Evolutionary conservation across 2,113 vertebrate species (phyloP).

Genomic region (Panthera tigris): DNA sequence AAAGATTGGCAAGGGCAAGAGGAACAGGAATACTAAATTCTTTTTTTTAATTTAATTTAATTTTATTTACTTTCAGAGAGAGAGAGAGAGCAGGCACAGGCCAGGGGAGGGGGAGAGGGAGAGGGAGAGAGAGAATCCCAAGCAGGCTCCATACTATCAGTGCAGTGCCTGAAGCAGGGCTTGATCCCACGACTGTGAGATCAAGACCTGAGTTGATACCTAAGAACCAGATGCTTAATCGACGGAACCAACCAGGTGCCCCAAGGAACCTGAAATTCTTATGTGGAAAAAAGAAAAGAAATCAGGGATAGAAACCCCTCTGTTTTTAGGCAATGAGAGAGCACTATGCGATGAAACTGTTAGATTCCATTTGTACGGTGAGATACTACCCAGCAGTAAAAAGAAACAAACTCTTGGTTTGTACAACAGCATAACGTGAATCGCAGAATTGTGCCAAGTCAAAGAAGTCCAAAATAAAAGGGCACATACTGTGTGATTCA

Average conservation of each 20-base stretch:
- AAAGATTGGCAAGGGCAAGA: neutral
- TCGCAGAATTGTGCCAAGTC: neutral
- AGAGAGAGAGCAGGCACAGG: too few species aligned
- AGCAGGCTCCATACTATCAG: too few species aligned
- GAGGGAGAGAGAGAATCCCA: too few species aligned
- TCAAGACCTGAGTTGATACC: too few species aligned
- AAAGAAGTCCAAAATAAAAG: neutral
- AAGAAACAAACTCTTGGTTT: neutral
- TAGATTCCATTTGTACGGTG: neutral
- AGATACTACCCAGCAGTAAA: neutral
- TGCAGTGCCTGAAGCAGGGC: too few species aligned
- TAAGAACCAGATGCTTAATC: too few species aligned
- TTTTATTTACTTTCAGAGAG: too few species aligned
- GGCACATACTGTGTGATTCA: neutral
- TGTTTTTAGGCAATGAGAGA: neutral
- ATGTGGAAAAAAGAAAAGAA: constrained; percentile 5
- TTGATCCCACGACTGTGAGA: too few species aligned
- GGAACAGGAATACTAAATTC: constrained; percentile 6
- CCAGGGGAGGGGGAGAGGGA: too few species aligned
- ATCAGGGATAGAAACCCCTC: neutral
- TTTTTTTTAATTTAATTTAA: too few species aligned
- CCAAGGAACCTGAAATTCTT: neutral
- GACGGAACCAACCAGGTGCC: too few species aligned
- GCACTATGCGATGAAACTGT: neutral
- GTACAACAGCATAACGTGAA: neutral